A percentile compares a stretch with the other conserved stretches of the same genome.
Evolutionary conservation across 2,888 invertebrate species (phyloP).

Genomic region (Dendrolimus houi): DNA sequence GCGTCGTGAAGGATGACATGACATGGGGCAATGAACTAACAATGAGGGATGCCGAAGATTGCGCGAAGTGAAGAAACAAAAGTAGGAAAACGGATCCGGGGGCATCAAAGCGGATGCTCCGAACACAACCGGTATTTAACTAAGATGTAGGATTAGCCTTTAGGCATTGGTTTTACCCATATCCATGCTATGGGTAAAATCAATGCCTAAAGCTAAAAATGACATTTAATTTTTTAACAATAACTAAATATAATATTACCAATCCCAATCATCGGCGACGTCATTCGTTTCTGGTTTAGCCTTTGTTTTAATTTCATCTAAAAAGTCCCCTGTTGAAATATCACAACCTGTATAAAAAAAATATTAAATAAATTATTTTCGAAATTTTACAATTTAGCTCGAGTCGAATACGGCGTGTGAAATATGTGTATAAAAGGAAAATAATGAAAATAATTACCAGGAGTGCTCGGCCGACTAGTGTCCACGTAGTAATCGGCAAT

Average conservation of each 20-base stretch:
- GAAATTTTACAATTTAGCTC: background rate
- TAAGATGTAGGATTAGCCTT: too few species aligned
- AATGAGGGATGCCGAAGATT: too few species aligned
- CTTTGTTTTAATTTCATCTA: slow-evolving; percentile 40
- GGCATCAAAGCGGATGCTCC: too few species aligned
- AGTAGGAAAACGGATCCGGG: too few species aligned
- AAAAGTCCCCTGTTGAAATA: slow-evolving; percentile 47
- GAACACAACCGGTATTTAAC: too few species aligned
- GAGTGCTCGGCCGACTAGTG: slow-evolving; percentile 79
- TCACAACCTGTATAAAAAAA: slow-evolving; percentile 42
- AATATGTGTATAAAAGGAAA: background rate
- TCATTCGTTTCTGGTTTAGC: slow-evolving; percentile 42
- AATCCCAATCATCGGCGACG: slow-evolving; percentile 61
- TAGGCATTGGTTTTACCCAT: too few species aligned
- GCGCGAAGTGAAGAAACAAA: too few species aligned
- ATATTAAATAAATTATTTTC: background rate
- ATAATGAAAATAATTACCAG: slow-evolving; percentile 35
- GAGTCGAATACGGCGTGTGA: background rate
- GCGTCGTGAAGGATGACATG: too few species aligned
- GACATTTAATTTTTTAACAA: too few species aligned
- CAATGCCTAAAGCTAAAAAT: too few species aligned
- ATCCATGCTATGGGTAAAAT: too few species aligned
- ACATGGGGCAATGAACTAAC: too few species aligned
- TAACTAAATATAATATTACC: slow-evolving; percentile 28
- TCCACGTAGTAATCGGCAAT: slow-evolving; percentile 78